Evolutionary conservation across 2,113 vertebrate genomes (phyloP).

Genomic region (Festucalex cinctus): DNA sequence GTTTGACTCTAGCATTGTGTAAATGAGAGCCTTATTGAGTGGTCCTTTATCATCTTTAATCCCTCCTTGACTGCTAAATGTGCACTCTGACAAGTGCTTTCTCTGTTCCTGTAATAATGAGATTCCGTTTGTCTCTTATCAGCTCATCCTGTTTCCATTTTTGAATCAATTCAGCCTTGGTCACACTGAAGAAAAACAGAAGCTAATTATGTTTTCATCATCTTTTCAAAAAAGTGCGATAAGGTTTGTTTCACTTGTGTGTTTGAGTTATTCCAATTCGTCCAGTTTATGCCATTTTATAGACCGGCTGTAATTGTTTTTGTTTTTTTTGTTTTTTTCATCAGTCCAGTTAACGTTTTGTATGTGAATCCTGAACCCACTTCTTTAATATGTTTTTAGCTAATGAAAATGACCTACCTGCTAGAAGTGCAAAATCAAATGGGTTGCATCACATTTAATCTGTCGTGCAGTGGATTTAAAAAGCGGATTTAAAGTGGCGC

Average conservation of each 20-base stretch:
- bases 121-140: conserved; percentile 10
- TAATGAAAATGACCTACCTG: neutral
- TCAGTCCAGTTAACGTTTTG: neutral
- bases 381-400: neutral
- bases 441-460: neutral
- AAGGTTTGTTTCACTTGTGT: neutral
- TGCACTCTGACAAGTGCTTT: conserved; percentile 22
- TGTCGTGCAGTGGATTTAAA: neutral
- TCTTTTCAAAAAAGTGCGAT: neutral
- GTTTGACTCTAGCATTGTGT: conserved; percentile 6
- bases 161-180: conserved; percentile 1
- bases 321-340: neutral
- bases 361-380: neutral
- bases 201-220: neutral
- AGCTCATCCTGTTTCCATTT: conserved; percentile 22
- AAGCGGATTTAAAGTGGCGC: neutral
- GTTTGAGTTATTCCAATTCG: neutral
- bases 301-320: neutral
- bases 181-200: neutral
- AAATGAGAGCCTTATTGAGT: conserved; percentile 8
- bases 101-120: conserved; percentile 21
- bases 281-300: neutral
- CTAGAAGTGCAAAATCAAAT: neutral
- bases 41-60: conserved; percentile 1
- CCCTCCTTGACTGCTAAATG: conserved; percentile 25